Evolutionary conservation across 2,888 invertebrate species (phyloP).

Genomic region (Loripinus fragilis): DNA sequence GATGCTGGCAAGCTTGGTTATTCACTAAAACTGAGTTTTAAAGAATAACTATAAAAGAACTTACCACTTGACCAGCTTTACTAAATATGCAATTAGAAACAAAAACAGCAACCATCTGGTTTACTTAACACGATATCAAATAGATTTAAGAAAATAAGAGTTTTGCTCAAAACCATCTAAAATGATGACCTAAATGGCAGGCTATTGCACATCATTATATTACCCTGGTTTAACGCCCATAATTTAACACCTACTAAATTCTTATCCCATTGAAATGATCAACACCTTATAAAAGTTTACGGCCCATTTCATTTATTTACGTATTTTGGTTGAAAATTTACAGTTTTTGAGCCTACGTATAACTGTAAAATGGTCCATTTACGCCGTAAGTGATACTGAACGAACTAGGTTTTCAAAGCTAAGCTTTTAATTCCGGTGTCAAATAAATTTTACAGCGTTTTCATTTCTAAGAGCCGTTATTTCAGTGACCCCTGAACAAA

Average conservation of each 20-base stretch:
- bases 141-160: too few species aligned
- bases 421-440: neutral
- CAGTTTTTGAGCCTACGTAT: neutral
- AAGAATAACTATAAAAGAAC: too few species aligned
- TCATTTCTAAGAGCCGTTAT: neutral
- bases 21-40: too few species aligned
- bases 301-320: constrained; percentile 7
- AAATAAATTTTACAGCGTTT: neutral
- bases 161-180: too few species aligned
- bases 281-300: constrained; percentile 3
- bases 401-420: neutral
- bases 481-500: neutral
- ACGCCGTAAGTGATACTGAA: neutral
- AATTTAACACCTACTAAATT: constrained; percentile 11
- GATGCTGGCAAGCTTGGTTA: too few species aligned
- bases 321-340: neutral
- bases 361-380: neutral
- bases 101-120: too few species aligned
- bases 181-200: neutral
- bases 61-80: too few species aligned
- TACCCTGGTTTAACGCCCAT: neutral
- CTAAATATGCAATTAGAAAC: too few species aligned
- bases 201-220: neutral
- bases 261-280: constrained; percentile 1
- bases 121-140: too few species aligned